These are phyloP conservation scores for Coenonympha glycerion DNA, from an alignment of 2,888 invertebrate genomes.

Conservation along the genomic window DNA sequence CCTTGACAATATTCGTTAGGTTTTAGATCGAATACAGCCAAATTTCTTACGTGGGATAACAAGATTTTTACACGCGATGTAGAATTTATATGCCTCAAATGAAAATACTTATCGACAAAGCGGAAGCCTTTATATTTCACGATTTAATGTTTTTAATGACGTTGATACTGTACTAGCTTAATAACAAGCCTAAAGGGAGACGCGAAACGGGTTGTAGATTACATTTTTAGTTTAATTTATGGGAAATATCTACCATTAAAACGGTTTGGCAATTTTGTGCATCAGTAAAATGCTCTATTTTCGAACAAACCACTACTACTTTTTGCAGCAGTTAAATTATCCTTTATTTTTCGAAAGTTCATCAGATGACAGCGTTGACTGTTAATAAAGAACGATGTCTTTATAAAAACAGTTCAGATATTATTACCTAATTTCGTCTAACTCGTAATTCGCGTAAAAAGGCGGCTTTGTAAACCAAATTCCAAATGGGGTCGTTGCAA, in stretches of 20 bases:
- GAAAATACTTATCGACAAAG: background rate
- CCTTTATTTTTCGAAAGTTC: too few species aligned
- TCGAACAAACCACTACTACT: background rate
- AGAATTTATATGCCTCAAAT: conserved; percentile 1
- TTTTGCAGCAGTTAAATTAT: too few species aligned
- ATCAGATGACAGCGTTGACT: too few species aligned
- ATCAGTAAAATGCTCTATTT: background rate
- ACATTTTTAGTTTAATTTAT: background rate
- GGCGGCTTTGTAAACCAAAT: conserved; percentile 6
- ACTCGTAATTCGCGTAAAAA: background rate
- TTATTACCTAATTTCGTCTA: too few species aligned
- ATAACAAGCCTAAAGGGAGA: background rate
- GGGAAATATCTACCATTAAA: background rate
- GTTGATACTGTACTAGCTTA: conserved; percentile 3
- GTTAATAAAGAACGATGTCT: too few species aligned
- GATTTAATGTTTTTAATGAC: conserved; percentile 1
- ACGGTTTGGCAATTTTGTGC: background rate
- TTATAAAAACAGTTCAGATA: too few species aligned
- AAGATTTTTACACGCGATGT: background rate
- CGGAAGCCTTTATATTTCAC: background rate
- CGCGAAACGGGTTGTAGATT: background rate
- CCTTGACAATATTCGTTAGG: conserved; percentile 10
- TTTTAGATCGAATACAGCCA: conserved; percentile 12
- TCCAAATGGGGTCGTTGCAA: conserved; percentile 40
- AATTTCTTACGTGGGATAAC: conserved; percentile 1